Conservation (phyloP, 1,140 invertebrate species). For the Aradophagus sp. region DNA sequence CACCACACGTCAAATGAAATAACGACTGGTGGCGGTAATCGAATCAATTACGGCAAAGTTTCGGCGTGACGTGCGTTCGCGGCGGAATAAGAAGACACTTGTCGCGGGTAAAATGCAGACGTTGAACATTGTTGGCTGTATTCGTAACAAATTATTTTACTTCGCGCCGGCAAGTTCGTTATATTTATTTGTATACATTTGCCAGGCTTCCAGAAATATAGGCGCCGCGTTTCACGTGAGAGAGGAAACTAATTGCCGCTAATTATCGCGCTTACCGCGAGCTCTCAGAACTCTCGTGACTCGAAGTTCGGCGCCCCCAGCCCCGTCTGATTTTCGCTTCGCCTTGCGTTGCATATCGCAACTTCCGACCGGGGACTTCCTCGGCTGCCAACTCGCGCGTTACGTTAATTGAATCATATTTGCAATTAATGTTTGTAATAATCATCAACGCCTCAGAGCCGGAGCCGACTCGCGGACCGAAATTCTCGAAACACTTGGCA, state of each 20-base stretch:
- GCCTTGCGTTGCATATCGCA: constrained; percentile 48
- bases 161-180: constrained; percentile 27
- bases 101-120: constrained; percentile 23
- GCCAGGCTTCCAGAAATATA: constrained; percentile 26
- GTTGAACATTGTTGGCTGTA: constrained; percentile 2
- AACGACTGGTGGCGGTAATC: constrained; percentile 32
- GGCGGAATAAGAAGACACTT: constrained; percentile 40
- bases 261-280: constrained; percentile 72
- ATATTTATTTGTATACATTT: constrained; percentile 37
- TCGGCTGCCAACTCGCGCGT: constrained; percentile 58
- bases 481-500: constrained; percentile 46
- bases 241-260: constrained; percentile 69
- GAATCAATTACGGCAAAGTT: constrained; percentile 42
- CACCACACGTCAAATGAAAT: constrained; percentile 33
- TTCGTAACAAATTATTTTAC: constrained; percentile 32
- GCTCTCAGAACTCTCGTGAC: constrained; percentile 54
- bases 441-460: constrained; percentile 70
- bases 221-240: constrained; percentile 57
- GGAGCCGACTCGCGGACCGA: constrained; percentile 34
- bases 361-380: constrained; percentile 41
- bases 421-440: constrained; percentile 73
- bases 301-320: constrained; percentile 30
- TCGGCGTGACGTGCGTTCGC: constrained; percentile 18
- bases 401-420: constrained; percentile 74
- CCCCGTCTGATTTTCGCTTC: constrained; percentile 47